These are phyloP conservation scores for Cynaeus angustus DNA, from an alignment of 2,888 invertebrate genomes.

Conservation along the genomic window DNA sequence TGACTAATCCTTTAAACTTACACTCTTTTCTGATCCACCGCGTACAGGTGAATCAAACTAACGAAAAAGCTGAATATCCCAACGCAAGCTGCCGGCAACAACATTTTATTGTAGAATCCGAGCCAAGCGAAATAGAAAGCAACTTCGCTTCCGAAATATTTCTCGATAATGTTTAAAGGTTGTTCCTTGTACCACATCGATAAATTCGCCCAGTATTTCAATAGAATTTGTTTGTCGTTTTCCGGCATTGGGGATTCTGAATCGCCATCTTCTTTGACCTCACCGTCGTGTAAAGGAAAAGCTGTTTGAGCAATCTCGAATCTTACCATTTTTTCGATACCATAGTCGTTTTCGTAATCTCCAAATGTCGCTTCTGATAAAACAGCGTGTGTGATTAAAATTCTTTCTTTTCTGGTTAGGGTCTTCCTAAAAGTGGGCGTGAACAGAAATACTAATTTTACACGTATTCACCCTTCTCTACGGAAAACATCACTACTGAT, in stretches of 20 bases:
- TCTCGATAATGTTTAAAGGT: constrained; percentile 74
- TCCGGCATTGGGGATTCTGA: too few relatives aligned
- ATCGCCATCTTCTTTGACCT: too few relatives aligned
- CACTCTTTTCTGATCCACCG: background rate
- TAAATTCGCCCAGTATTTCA: constrained; percentile 39
- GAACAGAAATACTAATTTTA: background rate
- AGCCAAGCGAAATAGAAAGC: constrained; percentile 76
- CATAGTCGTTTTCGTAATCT: constrained; percentile 13
- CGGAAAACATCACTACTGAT: background rate
- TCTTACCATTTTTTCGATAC: constrained; percentile 20
- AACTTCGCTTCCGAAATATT: constrained; percentile 75
- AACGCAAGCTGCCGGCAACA: constrained; percentile 71
- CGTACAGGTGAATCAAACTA: constrained; percentile 1
- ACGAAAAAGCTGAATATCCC: constrained; percentile 70
- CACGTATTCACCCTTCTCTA: constrained; percentile 1
- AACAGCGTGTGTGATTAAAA: constrained; percentile 22
- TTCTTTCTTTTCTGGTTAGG: constrained; percentile 15
- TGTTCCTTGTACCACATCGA: constrained; percentile 42
- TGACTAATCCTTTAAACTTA: constrained; percentile 46
- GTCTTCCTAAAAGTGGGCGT: background rate
- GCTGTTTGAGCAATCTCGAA: constrained; percentile 11
- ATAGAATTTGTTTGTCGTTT: constrained; percentile 5
- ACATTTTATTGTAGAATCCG: constrained; percentile 73
- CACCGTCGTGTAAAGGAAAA: constrained; percentile 34
- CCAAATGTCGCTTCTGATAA: constrained; percentile 26